Base-by-base conservation (phyloP, 2,888 invertebrate species). In the Melinopterus prodromus region DNA sequence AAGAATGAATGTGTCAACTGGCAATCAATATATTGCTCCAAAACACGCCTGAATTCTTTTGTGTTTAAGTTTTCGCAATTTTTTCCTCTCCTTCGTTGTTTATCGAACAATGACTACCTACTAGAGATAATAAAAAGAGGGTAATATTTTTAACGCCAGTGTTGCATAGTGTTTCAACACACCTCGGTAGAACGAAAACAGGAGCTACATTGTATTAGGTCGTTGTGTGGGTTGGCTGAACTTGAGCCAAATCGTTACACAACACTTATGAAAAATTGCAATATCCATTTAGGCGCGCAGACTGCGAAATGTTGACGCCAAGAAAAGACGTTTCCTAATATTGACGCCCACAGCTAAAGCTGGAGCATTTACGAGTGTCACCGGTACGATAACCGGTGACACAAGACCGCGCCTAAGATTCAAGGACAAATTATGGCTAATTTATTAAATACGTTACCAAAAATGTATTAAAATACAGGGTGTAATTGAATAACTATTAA, bases 201-300 rank as follows among this genome's bases (percentile, higher is more conserved):
- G 53, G 53, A 53, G 53, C 53, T 53, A 53, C 53, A 6, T 53
- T 53, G 53, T 53, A 53, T 53, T 53, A 53, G 5, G 12, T 53
- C 12, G 12, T 12, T 2, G 53, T 53, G 53, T 53, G 53, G 53
- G 53, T 53, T 53, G 53, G 53, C 12, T 53, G 53, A 53, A 53
- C 53, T 53, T 53, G 53, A 53, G 53, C 53, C 53, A 53, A 53
- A 53, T 53, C 53, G 53, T 53, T 53, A 53, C 53, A 53, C 53
- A 53, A 53, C 53, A 53, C 53, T 53, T 53, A 53, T 53, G 53
- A 53, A 53, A 53, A 53, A 53, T 53, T 53, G 53, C 53, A 53
- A 53, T 53, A 12, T 53, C 53, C 53, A 53, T 53, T 53, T 53
- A 53, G 12, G 53, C 7, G 53, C 53, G 12, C 53, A 53, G 53